Conservation (phyloP, 2,797 vertebrate species). For the Peromyscus aztecus region DNA sequence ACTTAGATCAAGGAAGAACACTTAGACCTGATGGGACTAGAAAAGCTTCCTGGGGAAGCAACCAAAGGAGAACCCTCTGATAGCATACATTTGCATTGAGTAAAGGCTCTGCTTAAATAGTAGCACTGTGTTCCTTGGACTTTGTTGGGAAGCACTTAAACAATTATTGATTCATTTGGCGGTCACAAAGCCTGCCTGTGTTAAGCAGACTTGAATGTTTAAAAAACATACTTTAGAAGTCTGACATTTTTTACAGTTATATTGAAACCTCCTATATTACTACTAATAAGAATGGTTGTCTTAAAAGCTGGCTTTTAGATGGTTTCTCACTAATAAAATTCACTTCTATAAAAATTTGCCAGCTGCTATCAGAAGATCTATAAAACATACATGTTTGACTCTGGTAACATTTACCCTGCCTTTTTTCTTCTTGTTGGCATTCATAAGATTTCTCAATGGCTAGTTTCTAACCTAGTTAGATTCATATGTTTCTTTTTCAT, state of each 20-base stretch:
- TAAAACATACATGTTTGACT: constrained; percentile 68
- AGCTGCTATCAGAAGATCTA: constrained; percentile 62
- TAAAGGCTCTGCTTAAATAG: constrained; percentile 58
- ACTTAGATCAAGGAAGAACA: constrained; percentile 45
- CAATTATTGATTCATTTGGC: constrained; percentile 60
- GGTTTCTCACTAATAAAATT: constrained; percentile 75
- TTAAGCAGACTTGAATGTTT: constrained; percentile 52
- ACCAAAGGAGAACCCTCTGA: constrained; percentile 11
- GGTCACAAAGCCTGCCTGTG: constrained; percentile 51
- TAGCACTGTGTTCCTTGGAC: not conserved
- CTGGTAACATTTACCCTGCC: constrained; percentile 61
- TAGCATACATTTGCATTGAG: not conserved
- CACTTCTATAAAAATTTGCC: constrained; percentile 71
- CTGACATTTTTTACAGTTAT: constrained; percentile 53
- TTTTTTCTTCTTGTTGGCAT: constrained; percentile 58
- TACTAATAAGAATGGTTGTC: constrained; percentile 56
- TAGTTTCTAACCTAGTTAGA: constrained; percentile 45
- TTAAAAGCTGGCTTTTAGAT: constrained; percentile 70
- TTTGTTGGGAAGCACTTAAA: constrained; percentile 47
- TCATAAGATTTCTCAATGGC: constrained; percentile 64
- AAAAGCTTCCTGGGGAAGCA: not conserved
- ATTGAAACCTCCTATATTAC: constrained; percentile 57
- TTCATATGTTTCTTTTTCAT: constrained; percentile 70
- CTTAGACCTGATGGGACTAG: not conserved
- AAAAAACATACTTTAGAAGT: constrained; percentile 58